These are phyloP conservation scores for Bombycilla garrulus DNA, from an alignment of 2,113 vertebrate genomes.

Conservation along the genomic window DNA sequence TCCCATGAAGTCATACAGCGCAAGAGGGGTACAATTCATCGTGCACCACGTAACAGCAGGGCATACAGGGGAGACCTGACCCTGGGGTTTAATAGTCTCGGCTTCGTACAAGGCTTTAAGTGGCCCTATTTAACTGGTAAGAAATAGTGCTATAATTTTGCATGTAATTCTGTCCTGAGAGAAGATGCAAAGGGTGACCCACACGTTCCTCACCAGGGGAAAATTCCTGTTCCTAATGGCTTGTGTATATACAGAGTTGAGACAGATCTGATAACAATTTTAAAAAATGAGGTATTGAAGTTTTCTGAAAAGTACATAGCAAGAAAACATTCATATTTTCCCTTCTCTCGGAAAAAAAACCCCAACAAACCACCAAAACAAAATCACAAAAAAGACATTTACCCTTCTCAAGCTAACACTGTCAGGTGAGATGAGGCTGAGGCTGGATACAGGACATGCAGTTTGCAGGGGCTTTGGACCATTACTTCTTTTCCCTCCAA, in stretches of 20 bases:
- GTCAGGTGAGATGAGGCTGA: background rate
- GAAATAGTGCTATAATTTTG: background rate
- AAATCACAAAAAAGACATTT: background rate
- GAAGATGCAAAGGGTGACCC: fast-evolving
- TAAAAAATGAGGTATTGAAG: background rate
- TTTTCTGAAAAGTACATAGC: background rate
- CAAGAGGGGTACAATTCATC: background rate
- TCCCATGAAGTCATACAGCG: background rate
- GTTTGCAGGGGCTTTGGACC: background rate
- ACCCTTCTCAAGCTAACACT: background rate
- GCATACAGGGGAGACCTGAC: background rate
- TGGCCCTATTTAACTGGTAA: background rate
- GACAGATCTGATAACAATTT: background rate
- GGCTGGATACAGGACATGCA: fast-evolving
- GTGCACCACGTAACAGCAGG: fast-evolving
- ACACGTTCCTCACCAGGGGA: fast-evolving
- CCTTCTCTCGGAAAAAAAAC: background rate
- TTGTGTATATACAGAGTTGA: background rate
- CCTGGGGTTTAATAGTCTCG: background rate
- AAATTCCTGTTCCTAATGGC: background rate
- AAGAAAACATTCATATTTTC: background rate
- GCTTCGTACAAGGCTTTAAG: background rate
- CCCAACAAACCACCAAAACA: background rate
- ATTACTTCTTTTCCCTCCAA: background rate
- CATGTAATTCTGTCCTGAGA: background rate